Percentiles rank a stretch among this genome's conserved stretches.
phyloP scores from a whole-genome alignment of 23 tunicate species.

The Oikopleura vanhoeffeni region DNA sequence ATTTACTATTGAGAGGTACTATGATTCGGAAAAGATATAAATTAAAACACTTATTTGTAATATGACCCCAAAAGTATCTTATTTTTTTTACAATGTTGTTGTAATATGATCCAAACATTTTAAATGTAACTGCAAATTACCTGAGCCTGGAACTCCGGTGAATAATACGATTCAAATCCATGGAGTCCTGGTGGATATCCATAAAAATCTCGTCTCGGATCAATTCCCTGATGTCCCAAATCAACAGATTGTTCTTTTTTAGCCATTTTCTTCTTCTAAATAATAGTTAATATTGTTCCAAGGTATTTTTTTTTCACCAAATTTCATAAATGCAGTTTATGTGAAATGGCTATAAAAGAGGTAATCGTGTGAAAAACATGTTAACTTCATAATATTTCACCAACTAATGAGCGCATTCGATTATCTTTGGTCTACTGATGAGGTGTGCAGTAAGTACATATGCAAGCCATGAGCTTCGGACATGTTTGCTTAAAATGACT shows the following conservation, averaged over 20 bases:
- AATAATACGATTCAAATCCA: conserved; percentile 5
- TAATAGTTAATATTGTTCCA: neutral
- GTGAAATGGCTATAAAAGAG: too few relatives aligned
- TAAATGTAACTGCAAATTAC: neutral
- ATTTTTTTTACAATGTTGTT: neutral
- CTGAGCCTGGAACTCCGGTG: conserved; percentile 14
- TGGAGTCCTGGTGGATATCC: neutral
- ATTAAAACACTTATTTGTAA: too few relatives aligned
- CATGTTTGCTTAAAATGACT: too few relatives aligned
- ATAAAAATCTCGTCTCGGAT: conserved; percentile 14
- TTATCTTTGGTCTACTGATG: too few relatives aligned
- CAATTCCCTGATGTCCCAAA: neutral
- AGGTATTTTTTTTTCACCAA: too few relatives aligned
- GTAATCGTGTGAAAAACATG: too few relatives aligned
- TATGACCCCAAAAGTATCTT: neutral
- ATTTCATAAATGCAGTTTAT: too few relatives aligned
- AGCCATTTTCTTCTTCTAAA: conserved; percentile 10
- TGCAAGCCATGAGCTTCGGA: too few relatives aligned
- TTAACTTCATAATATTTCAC: too few relatives aligned
- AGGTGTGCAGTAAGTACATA: too few relatives aligned
- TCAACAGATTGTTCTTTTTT: neutral
- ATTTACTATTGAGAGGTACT: too few relatives aligned
- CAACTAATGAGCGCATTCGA: too few relatives aligned
- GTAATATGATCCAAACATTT: neutral
- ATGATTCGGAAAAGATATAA: neutral